phyloP scores from a whole-genome alignment of 2,888 invertebrate species.

The Cantharis nigra region DNA sequence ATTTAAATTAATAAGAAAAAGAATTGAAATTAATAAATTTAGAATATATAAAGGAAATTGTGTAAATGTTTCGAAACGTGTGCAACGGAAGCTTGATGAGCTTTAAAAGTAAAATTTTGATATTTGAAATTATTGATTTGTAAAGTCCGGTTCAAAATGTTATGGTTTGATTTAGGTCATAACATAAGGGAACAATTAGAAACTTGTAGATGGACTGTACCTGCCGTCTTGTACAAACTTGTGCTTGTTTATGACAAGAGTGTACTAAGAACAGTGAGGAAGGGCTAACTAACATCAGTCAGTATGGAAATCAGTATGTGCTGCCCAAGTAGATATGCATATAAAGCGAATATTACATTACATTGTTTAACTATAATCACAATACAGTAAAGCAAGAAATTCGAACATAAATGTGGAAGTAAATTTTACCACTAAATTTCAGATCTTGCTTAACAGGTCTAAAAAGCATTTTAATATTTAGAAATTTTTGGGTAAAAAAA shows the following conservation, averaged over 20 bases:
- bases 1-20: too few species aligned
- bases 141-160: constrained; percentile 2
- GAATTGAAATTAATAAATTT: neutral
- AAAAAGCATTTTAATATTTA: neutral
- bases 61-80: neutral
- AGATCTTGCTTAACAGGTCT: neutral
- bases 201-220: constrained; percentile 42
- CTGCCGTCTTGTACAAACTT: constrained; percentile 49
- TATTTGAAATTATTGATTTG: neutral
- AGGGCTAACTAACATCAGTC: constrained; percentile 52
- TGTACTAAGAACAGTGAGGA: constrained; percentile 49
- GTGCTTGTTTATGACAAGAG: constrained; percentile 42
- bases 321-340: constrained; percentile 33
- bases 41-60: neutral
- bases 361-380: constrained; percentile 22
- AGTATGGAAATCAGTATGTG: constrained; percentile 53
- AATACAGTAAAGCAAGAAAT: neutral
- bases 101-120: neutral
- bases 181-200: constrained; percentile 31
- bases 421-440: neutral
- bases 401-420: neutral
- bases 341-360: constrained; percentile 36
- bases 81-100: neutral
- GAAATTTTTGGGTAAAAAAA: neutral
- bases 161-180: neutral